These are phyloP conservation scores for Mechanitis mazaeus DNA, from an alignment of 2,888 invertebrate species.

Conservation along the genomic window DNA sequence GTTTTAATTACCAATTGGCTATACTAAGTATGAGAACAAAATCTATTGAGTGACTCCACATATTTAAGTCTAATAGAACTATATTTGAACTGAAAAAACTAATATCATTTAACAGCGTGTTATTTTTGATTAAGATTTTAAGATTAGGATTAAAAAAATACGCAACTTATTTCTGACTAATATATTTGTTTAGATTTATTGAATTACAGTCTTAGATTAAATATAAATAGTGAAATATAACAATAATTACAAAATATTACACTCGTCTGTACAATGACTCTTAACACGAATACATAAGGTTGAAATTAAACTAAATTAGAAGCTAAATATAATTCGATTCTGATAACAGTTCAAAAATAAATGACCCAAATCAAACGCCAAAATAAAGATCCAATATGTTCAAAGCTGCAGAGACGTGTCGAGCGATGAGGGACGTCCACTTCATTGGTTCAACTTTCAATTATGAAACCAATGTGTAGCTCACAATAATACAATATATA, in stretches of 20 bases:
- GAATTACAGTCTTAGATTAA: background rate
- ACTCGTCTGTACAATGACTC: conserved; percentile 32
- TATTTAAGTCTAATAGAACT: too few relatives aligned
- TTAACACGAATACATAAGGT: conserved; percentile 13
- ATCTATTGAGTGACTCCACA: too few relatives aligned
- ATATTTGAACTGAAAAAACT: too few relatives aligned
- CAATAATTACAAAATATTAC: background rate
- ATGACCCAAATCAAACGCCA: conserved; percentile 19
- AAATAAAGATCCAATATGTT: conserved; percentile 12
- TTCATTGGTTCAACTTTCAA: too few relatives aligned
- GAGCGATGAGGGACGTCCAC: too few relatives aligned
- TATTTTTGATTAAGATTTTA: background rate
- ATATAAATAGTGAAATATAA: conserved; percentile 3
- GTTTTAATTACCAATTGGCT: too few relatives aligned
- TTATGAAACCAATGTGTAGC: too few relatives aligned
- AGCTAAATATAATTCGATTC: background rate
- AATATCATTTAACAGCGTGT: too few relatives aligned
- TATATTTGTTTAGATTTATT: conserved; percentile 11
- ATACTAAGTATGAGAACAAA: too few relatives aligned
- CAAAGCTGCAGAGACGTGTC: conserved; percentile 4
- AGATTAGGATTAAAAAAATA: background rate
- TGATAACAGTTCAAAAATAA: conserved; percentile 19
- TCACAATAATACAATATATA: too few relatives aligned
- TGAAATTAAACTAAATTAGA: conserved; percentile 10
- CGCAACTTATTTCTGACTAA: background rate